Evolutionary conservation across 2,888 invertebrate species (phyloP).

Genomic region (Stenodera caucasica): DNA sequence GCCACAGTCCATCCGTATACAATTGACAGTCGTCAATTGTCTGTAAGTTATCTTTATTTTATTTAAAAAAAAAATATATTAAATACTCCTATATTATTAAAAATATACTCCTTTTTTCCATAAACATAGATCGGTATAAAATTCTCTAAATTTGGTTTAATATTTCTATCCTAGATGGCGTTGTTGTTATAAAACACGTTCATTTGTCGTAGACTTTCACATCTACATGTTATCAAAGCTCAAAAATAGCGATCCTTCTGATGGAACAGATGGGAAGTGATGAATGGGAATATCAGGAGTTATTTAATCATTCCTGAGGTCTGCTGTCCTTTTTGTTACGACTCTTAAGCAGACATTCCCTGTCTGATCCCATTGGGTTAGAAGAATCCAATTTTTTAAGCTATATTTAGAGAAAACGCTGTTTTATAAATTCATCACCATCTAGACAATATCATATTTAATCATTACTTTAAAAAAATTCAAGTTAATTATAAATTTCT

Average conservation of each 20-base stretch:
- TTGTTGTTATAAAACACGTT: constrained; percentile 13
- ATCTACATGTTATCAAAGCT: neutral
- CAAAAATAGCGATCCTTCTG: constrained; percentile 39
- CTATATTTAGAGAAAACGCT: too few species aligned
- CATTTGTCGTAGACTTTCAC: neutral
- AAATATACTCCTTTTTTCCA: too few species aligned
- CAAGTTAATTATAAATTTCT: too few species aligned
- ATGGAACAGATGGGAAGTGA: constrained; percentile 43
- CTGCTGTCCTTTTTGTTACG: constrained; percentile 42
- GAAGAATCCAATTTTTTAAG: constrained; percentile 19
- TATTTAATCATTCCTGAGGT: constrained; percentile 34
- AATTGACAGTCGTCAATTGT: constrained; percentile 48
- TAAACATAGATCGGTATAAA: too few species aligned
- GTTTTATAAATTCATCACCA: too few species aligned
- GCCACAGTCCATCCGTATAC: constrained; percentile 52
- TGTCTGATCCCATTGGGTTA: constrained; percentile 38
- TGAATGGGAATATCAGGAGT: constrained; percentile 37
- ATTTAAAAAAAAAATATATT: too few species aligned
- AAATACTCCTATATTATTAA: too few species aligned
- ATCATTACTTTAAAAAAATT: too few species aligned
- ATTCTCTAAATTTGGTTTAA: neutral
- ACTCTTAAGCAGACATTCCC: constrained; percentile 36
- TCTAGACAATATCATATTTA: too few species aligned
- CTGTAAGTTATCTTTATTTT: constrained; percentile 41
- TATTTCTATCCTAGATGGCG: constrained; percentile 27